phyloP scores from a whole-genome alignment of 2,888 invertebrate genomes.

The Torymus texanus region DNA sequence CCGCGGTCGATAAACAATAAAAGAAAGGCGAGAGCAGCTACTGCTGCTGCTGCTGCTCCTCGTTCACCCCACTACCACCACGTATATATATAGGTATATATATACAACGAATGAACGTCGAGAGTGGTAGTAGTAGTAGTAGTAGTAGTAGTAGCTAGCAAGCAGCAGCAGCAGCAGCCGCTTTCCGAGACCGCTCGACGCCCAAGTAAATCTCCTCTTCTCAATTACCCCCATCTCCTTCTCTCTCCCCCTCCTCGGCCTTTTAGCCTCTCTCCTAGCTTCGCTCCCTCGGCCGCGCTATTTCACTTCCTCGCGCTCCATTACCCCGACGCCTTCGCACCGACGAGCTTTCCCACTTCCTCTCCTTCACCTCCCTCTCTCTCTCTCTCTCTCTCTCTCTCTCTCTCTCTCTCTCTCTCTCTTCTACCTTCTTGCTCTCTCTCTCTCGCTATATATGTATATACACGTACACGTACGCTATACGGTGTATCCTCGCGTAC shows the following conservation, averaged over 20 bases:
- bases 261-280: slow-evolving; percentile 30
- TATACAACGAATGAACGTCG: not conserved
- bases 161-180: no score
- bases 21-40: slow-evolving; percentile 14
- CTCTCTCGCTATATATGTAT: not conserved
- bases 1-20: slow-evolving; percentile 35
- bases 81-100: no score
- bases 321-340: slow-evolving; percentile 65
- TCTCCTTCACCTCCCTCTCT: slow-evolving; percentile 20
- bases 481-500: slow-evolving; percentile 19
- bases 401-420: not conserved
- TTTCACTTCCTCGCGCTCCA: slow-evolving; percentile 64
- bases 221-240: slow-evolving; percentile 70
- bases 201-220: slow-evolving; percentile 74
- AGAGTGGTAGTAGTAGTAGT: no score
- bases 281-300: slow-evolving; percentile 42
- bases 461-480: not conserved
- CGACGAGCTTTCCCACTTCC: slow-evolving; percentile 57
- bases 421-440: not conserved
- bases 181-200: slow-evolving; percentile 42
- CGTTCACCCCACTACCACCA: no score
- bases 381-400: not conserved
- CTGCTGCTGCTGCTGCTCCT: not conserved
- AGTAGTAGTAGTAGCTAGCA: no score
- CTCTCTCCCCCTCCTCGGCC: slow-evolving; percentile 43